These are phyloP conservation scores for Leptarthrus brevirostris DNA, from an alignment of 2,888 invertebrate genomes.

Conservation along the genomic window DNA sequence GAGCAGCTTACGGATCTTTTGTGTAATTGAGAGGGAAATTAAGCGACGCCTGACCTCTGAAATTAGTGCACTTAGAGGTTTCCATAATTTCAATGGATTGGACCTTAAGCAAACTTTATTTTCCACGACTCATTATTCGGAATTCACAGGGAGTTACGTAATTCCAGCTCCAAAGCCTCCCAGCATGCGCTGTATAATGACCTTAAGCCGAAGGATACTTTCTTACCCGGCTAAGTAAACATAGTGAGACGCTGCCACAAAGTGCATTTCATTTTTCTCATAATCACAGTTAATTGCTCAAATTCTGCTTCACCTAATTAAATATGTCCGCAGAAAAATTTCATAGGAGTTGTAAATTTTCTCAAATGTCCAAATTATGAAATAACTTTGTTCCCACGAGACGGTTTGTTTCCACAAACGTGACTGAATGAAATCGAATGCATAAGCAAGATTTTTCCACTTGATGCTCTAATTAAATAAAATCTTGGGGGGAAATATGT, in stretches of 20 bases:
- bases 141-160: conserved; percentile 27
- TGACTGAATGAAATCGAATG: too few species aligned
- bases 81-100: conserved; percentile 28
- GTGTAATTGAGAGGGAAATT: conserved; percentile 25
- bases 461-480: too few species aligned
- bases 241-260: neutral
- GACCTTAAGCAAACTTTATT: conserved; percentile 25
- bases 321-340: neutral
- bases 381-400: conserved; percentile 18
- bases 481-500: too few species aligned
- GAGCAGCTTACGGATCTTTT: conserved; percentile 21
- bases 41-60: conserved; percentile 13
- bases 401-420: neutral
- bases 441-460: too few species aligned
- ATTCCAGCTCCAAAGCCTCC: too few species aligned
- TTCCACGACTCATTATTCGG: conserved; percentile 20
- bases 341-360: conserved; percentile 3
- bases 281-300: conserved; percentile 29
- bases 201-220: conserved; percentile 17
- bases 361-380: conserved; percentile 36
- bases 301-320: conserved; percentile 21
- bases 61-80: conserved; percentile 26
- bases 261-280: conserved; percentile 3
- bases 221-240: neutral
- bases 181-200: conserved; percentile 12